Evolutionary conservation across 1,140 invertebrate species (phyloP), one percentile per base, ranked within the genome.

Genomic region (Tenebrio molitor): DNA sequence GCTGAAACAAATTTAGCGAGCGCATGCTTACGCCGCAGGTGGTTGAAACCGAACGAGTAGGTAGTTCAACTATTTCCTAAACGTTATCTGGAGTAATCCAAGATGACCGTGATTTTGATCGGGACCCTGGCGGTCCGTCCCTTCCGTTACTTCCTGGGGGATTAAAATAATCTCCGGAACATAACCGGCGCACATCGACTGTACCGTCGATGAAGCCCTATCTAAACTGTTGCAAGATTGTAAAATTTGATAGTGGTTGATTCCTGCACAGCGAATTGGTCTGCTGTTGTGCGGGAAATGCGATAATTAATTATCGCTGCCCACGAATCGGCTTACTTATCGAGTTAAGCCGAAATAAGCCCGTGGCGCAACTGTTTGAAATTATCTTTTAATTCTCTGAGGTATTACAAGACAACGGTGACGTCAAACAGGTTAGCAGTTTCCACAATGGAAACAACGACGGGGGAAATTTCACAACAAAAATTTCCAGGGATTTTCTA

Each of bases 21-120:
- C 70, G 70, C 70, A 72, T 72, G 70, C 42, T 50, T 50, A 29
- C 23, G 58, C 70, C 65, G 64, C 70, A 72, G 70, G 70, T 72
- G 70, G 70, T 72, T 72, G 70, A 66, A 72, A 72, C 19, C 7
- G 23, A 41, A 66, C 17, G 33, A 66, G 3, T 41, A 66, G 50
- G 12, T 58, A 58, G 50, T 58, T 58, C 23, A 29, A 58, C 50
- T 29, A 33, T 58, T 29, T 58, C 23, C 50, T 29, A 58, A 58
- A n/a, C 8, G 50, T 58, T 17, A 46, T 46, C 42, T 46, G 14
- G 4, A 46, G 42, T 17, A 46, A 46, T 46, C 42, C 42, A 46
- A 46, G 10, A 46, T 58, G 21, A 25, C 46, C 46, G 46, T 23
- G 46, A 53, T 53, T 53, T 53, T 46, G 5, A 41, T 12, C 12